These are phyloP conservation scores for Porites evermanni DNA, from an alignment of 92 coral and sea anemone species.

Conservation along the genomic window DNA sequence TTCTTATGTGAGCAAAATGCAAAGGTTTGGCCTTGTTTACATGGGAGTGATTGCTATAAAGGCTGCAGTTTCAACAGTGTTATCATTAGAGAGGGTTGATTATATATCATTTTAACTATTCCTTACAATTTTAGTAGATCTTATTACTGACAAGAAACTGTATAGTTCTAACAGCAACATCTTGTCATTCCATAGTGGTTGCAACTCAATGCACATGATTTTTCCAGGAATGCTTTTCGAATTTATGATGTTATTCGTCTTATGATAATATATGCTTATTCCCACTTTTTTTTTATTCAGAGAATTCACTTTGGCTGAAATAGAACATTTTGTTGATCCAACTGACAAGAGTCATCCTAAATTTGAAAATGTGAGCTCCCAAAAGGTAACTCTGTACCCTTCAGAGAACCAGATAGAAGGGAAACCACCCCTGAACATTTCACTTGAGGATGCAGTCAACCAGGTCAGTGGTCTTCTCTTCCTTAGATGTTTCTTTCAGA, in stretches of 20 bases:
- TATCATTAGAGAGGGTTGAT: too few relatives aligned
- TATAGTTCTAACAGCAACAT: neutral
- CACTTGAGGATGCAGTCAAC: constrained; percentile 88
- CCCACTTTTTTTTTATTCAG: constrained; percentile 38
- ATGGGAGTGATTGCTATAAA: too few relatives aligned
- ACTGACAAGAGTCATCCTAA: constrained; percentile 96
- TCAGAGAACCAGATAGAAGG: constrained; percentile 90
- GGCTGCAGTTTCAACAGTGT: too few relatives aligned
- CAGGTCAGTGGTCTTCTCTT: constrained; percentile 24
- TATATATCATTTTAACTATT: too few relatives aligned
- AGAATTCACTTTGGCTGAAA: constrained; percentile 97
- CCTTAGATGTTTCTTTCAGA: too few relatives aligned
- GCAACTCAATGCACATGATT: neutral
- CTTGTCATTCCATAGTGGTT: too few relatives aligned
- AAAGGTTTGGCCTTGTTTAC: too few relatives aligned
- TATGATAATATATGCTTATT: too few relatives aligned
- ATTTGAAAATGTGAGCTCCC: constrained; percentile 77
- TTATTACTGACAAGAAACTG: neutral
- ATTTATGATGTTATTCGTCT: neutral
- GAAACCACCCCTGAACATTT: constrained; percentile 69
- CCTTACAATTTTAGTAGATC: neutral
- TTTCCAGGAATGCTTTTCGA: neutral
- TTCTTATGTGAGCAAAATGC: too few relatives aligned
- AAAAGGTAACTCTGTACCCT: constrained; percentile 82
- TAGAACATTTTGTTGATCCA: constrained; percentile 98